Percentiles rank a stretch among this genome's conserved stretches.
phyloP scores from a whole-genome alignment of 1,140 invertebrate genomes.

The Lordiphosa stackelbergi region DNA sequence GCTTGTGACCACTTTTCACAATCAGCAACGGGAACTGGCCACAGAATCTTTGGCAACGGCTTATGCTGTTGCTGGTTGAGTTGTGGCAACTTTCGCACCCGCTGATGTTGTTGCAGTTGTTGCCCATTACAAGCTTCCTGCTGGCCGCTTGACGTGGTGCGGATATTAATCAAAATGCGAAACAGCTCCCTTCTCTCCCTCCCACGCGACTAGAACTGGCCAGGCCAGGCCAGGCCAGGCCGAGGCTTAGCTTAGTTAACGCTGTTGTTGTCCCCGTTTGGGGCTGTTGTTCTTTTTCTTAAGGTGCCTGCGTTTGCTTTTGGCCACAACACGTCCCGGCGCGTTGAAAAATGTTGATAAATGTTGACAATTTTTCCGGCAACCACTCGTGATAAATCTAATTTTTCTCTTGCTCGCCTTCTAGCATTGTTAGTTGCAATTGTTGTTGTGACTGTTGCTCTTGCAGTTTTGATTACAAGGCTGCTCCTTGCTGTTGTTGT shows the following conservation, averaged over 20 bases:
- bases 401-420: conserved; percentile 64
- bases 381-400: conserved; percentile 76
- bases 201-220: conserved; percentile 19
- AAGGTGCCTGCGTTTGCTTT: conserved; percentile 19
- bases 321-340: conserved; percentile 56
- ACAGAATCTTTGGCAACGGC: conserved; percentile 53
- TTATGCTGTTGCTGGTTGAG: conserved; percentile 34
- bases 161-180: conserved; percentile 72
- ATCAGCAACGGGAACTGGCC: conserved; percentile 40
- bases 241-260: conserved; percentile 45
- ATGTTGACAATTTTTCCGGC: conserved; percentile 76
- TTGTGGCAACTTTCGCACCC: conserved; percentile 40
- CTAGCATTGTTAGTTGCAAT: conserved; percentile 48
- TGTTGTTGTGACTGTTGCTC: conserved; percentile 47
- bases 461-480: conserved; percentile 43
- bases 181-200: conserved; percentile 9
- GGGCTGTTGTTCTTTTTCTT: conserved; percentile 31
- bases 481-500: conserved; percentile 19
- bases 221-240: conserved; percentile 4
- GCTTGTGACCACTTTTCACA: conserved; percentile 70
- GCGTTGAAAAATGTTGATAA: conserved; percentile 76
- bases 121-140: conserved; percentile 29
- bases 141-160: conserved; percentile 40
- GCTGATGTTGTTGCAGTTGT: conserved; percentile 15
- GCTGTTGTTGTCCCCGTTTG: conserved; percentile 22